Evolutionary conservation across 1,140 invertebrate genomes (phyloP), one percentile per base, ranked within the genome.

Genomic region (Asbolus verrucosus): DNA sequence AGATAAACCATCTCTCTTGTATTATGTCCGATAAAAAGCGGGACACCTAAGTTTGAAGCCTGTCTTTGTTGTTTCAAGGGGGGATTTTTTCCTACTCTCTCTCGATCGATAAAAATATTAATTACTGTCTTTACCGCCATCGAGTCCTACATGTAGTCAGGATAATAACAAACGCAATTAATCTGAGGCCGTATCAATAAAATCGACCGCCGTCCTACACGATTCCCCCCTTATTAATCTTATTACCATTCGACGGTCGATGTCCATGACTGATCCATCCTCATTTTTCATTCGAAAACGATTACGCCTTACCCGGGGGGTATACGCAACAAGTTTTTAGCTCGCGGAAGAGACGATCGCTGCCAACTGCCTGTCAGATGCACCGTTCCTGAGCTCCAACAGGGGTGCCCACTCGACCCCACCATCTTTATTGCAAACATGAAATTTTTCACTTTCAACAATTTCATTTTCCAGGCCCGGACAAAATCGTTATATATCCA

Each of bases 271-370:
- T 65, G 61, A 65, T 65, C 36, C 33, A 18, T 65, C 21, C 39
- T 65, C 61, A 65, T 65, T 65, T 65, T 65, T 65, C 61, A 65
- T 65, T 41, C 39, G 46, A 54, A 54, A 54, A 54, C 46, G 46
- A 30, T 54, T 54, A 54, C 18, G 19, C 18, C 46, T 54, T 19
- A 54, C 46, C 46, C 46, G 21, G 46, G 21, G 21, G 21, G 21
- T 54, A 54, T 36, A 13, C 19, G 46, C 46, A 65, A 65, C 33
- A 43, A 41, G 36, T 62, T 62, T 15, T 36, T n/a, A 14, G 60
- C 60, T 63, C 9, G 60, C 30, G 60, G 60, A 63, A 63, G 60
- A 63, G 6, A 6, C 11, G 33, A 50, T 50, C 46, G 21, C 46
- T 27, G 21, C 43, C 39, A 54, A 54, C 46, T 54, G n/a, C 6